Percentiles rank a stretch among this genome's conserved stretches.
Conservation (phyloP, 2,113 vertebrate genomes). For the Holacanthus passer region DNA sequence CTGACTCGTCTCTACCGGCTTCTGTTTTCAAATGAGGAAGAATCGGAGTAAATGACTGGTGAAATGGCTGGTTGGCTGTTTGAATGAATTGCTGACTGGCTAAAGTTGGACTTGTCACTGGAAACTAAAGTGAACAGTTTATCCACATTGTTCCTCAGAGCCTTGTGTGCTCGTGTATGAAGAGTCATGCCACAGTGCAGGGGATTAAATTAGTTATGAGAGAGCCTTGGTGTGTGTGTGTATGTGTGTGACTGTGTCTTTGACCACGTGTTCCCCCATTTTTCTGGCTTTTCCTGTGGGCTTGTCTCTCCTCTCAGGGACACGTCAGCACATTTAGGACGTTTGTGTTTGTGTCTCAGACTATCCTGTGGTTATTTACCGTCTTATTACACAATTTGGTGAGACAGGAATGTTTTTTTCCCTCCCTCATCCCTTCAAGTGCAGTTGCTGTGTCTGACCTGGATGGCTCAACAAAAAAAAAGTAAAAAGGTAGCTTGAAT, state of each 20-base stretch:
- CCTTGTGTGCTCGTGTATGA: background rate
- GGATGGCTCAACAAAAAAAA: slow-evolving; percentile 7
- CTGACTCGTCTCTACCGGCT: slow-evolving; percentile 29
- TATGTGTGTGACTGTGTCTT: background rate
- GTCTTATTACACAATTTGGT: background rate
- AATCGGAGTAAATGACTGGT: slow-evolving; percentile 13
- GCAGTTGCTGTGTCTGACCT: slow-evolving; percentile 7
- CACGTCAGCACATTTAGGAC: slow-evolving; percentile 31
- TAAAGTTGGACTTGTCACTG: background rate
- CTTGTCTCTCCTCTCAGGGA: slow-evolving; percentile 7
- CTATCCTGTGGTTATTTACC: slow-evolving; percentile 15
- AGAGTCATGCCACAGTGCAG: background rate
- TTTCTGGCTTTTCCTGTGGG: too few relatives aligned
- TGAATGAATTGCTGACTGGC: background rate
- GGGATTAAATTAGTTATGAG: background rate
- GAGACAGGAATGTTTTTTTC: background rate
- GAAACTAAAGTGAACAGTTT: background rate
- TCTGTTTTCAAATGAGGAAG: slow-evolving; percentile 19
- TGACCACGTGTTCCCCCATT: slow-evolving; percentile 14
- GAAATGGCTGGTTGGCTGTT: background rate
- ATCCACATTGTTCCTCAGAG: background rate
- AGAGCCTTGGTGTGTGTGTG: background rate
- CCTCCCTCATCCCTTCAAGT: slow-evolving; percentile 3
- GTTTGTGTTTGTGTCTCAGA: slow-evolving; percentile 8
- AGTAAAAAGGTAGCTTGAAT: background rate